These are phyloP conservation scores for Empidonax alnorum DNA, from an alignment of 2,113 vertebrate species.

Conservation along the genomic window DNA sequence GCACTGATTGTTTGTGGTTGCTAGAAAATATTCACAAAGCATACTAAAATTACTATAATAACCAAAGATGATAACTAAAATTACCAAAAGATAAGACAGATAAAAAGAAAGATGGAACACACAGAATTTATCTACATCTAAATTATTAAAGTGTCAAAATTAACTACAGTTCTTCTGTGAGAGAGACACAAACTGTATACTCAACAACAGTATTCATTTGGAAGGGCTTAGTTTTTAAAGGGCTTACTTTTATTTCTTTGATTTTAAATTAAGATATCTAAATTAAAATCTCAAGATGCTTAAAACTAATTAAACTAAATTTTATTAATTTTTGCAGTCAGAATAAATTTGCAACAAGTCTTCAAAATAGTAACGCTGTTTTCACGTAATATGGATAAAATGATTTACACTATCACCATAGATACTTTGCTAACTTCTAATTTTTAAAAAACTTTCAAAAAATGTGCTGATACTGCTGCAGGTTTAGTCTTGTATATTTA, in stretches of 20 bases:
- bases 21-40: not conserved
- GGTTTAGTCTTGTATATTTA: slow-evolving; percentile 23
- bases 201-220: not conserved
- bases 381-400: slow-evolving; percentile 33
- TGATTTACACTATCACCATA: slow-evolving; percentile 30
- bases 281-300: not conserved
- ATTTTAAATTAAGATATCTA: not conserved
- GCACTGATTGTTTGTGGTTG: not conserved
- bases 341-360: not conserved
- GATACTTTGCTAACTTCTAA: slow-evolving; percentile 1
- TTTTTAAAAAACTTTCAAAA: slow-evolving; percentile 27
- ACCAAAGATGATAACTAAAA: not conserved
- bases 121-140: not conserved
- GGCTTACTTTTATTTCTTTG: not conserved
- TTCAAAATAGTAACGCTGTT: slow-evolving; percentile 23
- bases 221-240: not conserved
- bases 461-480: not conserved
- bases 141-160: not conserved
- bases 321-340: not conserved
- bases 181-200: not conserved
- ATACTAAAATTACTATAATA: not conserved
- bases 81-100: not conserved
- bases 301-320: not conserved
- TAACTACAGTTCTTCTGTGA: not conserved
- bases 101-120: not conserved